Evolutionary conservation across 2,113 vertebrate genomes (phyloP).

Genomic region (Crotalus helleri): DNA sequence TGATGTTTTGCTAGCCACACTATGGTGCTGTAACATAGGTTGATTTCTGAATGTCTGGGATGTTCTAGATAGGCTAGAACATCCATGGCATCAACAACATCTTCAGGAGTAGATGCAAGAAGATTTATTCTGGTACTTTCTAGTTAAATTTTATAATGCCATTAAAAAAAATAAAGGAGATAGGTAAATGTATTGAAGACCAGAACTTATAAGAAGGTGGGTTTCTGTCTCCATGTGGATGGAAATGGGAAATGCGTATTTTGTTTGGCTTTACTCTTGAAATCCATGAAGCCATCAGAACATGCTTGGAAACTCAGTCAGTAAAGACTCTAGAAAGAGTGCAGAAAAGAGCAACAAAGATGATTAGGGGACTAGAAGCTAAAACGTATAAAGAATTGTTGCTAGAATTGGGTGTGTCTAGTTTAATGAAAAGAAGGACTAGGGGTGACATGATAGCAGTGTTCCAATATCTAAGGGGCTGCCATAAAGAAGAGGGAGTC

Average conservation of each 20-base stretch:
- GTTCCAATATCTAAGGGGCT: too few species aligned
- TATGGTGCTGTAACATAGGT: not conserved
- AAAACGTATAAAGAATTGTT: too few species aligned
- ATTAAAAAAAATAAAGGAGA: not conserved
- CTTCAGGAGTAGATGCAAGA: not conserved
- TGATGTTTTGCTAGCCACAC: not conserved
- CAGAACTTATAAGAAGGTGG: not conserved
- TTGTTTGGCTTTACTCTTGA: not conserved
- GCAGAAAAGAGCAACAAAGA: not conserved
- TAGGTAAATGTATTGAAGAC: not conserved
- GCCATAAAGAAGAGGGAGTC: too few species aligned
- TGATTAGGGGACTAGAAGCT: not conserved
- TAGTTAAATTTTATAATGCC: not conserved
- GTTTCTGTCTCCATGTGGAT: not conserved
- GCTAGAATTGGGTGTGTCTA: too few species aligned
- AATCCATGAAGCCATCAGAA: not conserved
- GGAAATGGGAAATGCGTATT: not conserved
- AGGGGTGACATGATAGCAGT: too few species aligned
- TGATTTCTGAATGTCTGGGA: not conserved
- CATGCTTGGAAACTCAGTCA: constrained; percentile 1
- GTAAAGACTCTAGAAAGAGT: not conserved
- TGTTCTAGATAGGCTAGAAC: not conserved
- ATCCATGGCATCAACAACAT: not conserved
- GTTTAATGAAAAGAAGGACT: too few species aligned
- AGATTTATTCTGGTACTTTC: not conserved